Evolutionary conservation across 2,113 vertebrate species (phyloP).

Genomic region (Oreochromis tanganicae): DNA sequence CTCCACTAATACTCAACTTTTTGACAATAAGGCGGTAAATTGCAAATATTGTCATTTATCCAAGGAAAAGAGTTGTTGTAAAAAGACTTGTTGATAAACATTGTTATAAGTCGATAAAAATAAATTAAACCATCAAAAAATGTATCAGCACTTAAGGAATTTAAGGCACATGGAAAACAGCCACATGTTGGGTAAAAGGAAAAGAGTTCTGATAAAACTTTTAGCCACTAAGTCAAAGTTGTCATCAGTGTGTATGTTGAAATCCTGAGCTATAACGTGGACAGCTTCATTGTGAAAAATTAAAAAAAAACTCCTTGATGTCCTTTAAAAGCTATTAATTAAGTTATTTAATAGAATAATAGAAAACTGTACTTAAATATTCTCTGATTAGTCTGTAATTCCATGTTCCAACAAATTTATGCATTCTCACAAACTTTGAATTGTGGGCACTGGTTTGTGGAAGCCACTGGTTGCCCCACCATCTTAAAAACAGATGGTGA

Average conservation of each 20-base stretch:
- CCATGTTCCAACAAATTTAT: not conserved
- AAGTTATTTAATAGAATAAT: not conserved
- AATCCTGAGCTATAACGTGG: not conserved
- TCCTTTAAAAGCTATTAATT: not conserved
- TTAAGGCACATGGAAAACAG: not conserved
- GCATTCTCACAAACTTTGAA: not conserved
- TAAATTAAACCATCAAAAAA: not conserved
- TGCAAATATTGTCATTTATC: not conserved
- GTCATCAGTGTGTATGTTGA: not conserved
- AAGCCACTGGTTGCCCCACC: not conserved
- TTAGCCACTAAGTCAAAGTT: not conserved
- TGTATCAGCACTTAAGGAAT: not conserved
- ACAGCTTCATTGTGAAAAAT: not conserved
- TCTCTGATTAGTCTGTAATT: not conserved
- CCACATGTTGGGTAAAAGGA: not conserved
- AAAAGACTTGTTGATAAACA: not conserved
- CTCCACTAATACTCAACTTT: no score
- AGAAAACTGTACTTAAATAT: not conserved
- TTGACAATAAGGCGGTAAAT: not conserved
- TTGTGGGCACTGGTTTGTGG: not conserved
- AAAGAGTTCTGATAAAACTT: not conserved
- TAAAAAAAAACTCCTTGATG: not conserved
- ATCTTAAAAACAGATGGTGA: not conserved
- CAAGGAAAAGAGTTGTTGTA: not conserved
- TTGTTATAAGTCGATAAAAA: not conserved